Evolutionary conservation across 2,113 vertebrate species (phyloP), one percentile per base, ranked within the genome.

Genomic region (Cochlearius cochlearius): DNA sequence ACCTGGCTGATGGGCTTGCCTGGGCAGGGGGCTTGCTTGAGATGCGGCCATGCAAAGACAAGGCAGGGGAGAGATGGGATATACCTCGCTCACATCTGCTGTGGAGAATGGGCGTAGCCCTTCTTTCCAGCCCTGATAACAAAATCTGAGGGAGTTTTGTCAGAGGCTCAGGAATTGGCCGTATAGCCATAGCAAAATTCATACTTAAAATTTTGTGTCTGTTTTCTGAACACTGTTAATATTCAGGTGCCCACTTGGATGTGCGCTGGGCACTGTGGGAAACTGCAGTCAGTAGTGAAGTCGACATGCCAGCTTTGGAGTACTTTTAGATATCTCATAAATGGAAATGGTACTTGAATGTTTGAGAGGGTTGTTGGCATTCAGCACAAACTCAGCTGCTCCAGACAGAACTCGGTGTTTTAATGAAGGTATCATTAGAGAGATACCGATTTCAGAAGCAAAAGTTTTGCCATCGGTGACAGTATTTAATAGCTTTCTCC

Each of bases 11-110:
- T 60, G 55, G 34, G 20, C 36, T 58, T 77, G 45, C 23, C 21
- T 60, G 11, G 36, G 47, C 3, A 0, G 22, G 6, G 21, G 21
- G 47, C 53, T 72, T 50, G 11, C n/a, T 62, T 69, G 55, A 55
- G 59, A 49, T 0, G 2, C 0, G 0, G n/a, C 59, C 22, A 7
- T 82, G 29, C 59, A 80, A 55, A 74, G 41, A 45, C 59, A 59
- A 67, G 22, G 38, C 50, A 53, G 16, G 16, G n/a, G 22, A 55
- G 32, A 58, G 25, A 45, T 25, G 29, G 55, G 49, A 22, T 11
- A 21, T 3, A n/a, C n/a, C 14, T 77, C 76, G 32, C 36, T 95
- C 49, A 47, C 26, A 38, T n/a, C 67, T 86, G 27, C 36, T 86
- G 38, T 79, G 23, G 17, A 63, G 82, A 53, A 56, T 59, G 36